Percentiles rank a stretch among this genome's conserved stretches.
phyloP scores from a whole-genome alignment of 1,140 invertebrate species.

The Drosophila virilis region DNA sequence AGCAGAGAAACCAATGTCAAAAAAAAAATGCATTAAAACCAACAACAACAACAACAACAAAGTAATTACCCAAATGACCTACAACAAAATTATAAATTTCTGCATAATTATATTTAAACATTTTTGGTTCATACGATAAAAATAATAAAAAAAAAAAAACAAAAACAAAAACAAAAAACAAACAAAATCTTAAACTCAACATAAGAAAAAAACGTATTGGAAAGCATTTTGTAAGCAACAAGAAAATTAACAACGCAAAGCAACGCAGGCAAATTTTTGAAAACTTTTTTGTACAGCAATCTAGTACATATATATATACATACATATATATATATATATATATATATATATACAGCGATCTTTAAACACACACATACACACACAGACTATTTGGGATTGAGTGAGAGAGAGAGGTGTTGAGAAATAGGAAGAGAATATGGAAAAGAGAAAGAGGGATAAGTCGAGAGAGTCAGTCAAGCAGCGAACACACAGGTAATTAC shows the following conservation, averaged over 20 bases:
- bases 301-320: conserved; percentile 44
- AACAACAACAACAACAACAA: conserved; percentile 44
- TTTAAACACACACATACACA: conserved; percentile 59
- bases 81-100: conserved; percentile 78
- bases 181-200: conserved; percentile 47
- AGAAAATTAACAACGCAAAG: conserved; percentile 54
- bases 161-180: conserved; percentile 40
- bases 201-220: conserved; percentile 51
- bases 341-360: conserved; percentile 44
- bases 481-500: conserved; percentile 61
- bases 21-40: conserved; percentile 24
- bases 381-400: conserved; percentile 38
- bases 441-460: conserved; percentile 43
- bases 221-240: conserved; percentile 62
- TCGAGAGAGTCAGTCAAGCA: conserved; percentile 46
- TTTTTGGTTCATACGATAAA: conserved; percentile 79
- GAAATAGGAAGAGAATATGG: conserved; percentile 10
- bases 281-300: conserved; percentile 69
- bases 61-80: conserved; percentile 51
- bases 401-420: conserved; percentile 50
- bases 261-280: conserved; percentile 72
- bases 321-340: conserved; percentile 22
- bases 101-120: conserved; percentile 81
- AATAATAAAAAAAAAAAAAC: conserved; percentile 50
- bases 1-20: conserved; percentile 37